These are phyloP conservation scores for Molossus alvarezi DNA, from an alignment of 2,797 vertebrate genomes.

Conservation along the genomic window DNA sequence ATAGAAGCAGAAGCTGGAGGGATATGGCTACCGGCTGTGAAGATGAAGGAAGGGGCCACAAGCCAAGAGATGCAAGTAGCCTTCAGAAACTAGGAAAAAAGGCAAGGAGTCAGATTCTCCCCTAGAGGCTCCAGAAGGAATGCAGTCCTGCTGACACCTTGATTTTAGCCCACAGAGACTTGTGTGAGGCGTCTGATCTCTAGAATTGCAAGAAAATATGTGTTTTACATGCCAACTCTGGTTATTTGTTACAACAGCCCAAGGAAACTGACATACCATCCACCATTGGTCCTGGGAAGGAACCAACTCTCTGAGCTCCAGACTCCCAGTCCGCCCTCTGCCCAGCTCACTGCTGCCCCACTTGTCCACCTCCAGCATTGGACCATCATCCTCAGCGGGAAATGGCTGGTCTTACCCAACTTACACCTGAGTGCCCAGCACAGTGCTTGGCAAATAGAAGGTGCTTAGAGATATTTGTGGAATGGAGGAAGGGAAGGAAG, in stretches of 20 bases:
- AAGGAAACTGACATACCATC: neutral
- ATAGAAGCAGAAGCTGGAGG: neutral
- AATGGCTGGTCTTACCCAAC: neutral
- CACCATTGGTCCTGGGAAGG: neutral
- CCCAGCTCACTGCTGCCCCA: fast-evolving
- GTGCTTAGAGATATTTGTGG: neutral
- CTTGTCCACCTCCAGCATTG: too few species aligned
- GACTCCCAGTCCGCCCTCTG: neutral
- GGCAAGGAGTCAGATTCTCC: neutral
- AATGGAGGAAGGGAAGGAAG: neutral
- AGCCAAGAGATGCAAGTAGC: neutral
- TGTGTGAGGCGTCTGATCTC: neutral
- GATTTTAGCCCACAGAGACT: neutral
- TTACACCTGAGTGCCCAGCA: too few species aligned
- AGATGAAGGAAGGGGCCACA: neutral
- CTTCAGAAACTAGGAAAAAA: neutral
- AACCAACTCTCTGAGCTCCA: neutral
- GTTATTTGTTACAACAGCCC: neutral
- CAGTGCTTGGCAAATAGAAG: neutral
- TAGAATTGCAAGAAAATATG: neutral
- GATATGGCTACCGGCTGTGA: neutral
- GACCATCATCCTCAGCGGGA: neutral
- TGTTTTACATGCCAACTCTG: neutral
- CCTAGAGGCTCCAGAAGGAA: neutral
- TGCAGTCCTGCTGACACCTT: neutral